A percentile compares a stretch with the other conserved stretches of the same genome.
Evolutionary conservation across 2,113 vertebrate species (phyloP).

Genomic region (Callospermophilus lateralis): DNA sequence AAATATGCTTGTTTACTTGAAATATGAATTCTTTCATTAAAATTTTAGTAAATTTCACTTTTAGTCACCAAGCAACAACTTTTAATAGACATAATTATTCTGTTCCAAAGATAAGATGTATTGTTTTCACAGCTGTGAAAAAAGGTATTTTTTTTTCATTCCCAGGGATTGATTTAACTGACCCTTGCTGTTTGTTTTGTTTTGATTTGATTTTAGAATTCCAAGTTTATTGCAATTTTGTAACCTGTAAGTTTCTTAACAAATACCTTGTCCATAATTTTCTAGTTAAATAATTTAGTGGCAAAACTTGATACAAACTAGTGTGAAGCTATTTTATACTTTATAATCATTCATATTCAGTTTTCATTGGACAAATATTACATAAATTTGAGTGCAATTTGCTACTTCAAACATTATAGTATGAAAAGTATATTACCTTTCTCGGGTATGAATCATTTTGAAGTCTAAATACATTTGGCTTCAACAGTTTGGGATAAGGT

Average conservation of each 20-base stretch:
- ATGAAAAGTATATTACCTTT: neutral
- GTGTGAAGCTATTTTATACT: neutral
- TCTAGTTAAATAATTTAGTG: neutral
- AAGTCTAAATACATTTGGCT: neutral
- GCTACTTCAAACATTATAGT: neutral
- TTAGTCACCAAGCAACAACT: neutral
- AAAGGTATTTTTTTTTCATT: neutral
- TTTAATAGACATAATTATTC: neutral
- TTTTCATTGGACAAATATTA: neutral
- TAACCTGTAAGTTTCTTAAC: neutral
- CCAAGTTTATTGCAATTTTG: neutral
- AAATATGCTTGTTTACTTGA: slow-evolving; percentile 25
- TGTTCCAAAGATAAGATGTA: neutral
- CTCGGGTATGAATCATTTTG: neutral
- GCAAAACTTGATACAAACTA: neutral
- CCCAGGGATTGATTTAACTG: neutral
- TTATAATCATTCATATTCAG: neutral
- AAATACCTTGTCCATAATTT: neutral
- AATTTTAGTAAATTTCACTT: neutral
- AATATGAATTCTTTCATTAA: slow-evolving; percentile 4
- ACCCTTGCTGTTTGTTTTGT: neutral
- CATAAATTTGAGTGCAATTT: neutral
- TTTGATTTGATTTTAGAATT: neutral
- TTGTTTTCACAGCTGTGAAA: neutral
- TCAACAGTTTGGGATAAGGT: neutral